Conservation (phyloP, 2,797 vertebrate species). For the Choloepus didactylus region DNA sequence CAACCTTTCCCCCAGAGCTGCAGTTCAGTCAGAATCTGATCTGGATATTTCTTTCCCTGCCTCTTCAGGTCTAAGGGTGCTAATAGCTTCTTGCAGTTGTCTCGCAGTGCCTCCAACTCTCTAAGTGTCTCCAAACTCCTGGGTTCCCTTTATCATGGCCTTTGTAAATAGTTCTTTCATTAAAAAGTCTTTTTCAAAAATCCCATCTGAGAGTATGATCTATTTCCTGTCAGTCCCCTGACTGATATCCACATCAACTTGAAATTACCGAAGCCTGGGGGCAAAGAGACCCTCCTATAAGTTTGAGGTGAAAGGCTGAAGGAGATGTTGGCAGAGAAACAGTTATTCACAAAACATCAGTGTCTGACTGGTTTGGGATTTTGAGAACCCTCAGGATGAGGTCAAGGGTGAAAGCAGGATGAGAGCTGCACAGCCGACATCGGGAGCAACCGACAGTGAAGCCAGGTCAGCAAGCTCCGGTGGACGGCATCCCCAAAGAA, state of each 20-base stretch:
- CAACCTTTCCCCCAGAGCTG: neutral
- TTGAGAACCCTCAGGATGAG: neutral
- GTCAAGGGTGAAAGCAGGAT: neutral
- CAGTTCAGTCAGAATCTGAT: neutral
- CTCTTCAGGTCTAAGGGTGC: neutral
- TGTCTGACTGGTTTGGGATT: neutral
- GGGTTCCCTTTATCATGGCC: neutral
- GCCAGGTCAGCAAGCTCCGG: neutral
- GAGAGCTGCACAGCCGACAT: neutral
- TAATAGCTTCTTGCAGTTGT: neutral
- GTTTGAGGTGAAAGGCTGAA: neutral
- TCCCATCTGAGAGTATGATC: neutral
- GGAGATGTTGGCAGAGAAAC: neutral
- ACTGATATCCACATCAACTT: neutral
- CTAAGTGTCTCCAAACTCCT: neutral
- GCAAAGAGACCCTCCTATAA: slow-evolving; percentile 14
- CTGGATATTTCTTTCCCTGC: neutral
- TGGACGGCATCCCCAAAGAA: neutral
- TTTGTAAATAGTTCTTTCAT: neutral
- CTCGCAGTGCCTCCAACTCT: neutral
- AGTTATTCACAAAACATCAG: neutral
- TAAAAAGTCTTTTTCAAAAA: slow-evolving; percentile 38
- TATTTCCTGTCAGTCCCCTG: neutral
- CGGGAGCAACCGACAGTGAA: neutral
- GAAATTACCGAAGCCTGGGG: neutral